phyloP scores from a whole-genome alignment of 2,888 invertebrate genomes.

The Glyphotaelius pellucidus region DNA sequence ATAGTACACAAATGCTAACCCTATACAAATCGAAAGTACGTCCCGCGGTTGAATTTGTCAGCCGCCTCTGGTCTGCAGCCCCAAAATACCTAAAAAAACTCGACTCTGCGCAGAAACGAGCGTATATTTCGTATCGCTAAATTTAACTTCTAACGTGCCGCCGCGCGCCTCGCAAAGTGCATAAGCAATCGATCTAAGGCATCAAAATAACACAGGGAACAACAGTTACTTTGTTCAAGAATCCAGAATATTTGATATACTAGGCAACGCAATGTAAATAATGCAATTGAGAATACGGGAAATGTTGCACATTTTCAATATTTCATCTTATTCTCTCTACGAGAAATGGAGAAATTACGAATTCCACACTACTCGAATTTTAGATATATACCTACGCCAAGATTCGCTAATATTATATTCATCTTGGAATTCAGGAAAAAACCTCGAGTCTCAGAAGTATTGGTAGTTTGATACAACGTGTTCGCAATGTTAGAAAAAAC shows the following conservation, averaged over 20 bases:
- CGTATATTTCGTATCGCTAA: neutral
- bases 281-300: neutral
- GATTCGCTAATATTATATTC: neutral
- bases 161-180: neutral
- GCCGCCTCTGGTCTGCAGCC: too few species aligned
- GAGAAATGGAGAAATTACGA: neutral
- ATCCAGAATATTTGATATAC: neutral
- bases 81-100: too few species aligned
- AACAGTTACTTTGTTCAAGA: neutral
- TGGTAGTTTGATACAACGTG: neutral
- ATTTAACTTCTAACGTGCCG: neutral
- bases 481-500: neutral
- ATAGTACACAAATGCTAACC: too few species aligned
- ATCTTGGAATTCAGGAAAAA: neutral
- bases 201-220: neutral
- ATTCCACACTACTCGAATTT: neutral
- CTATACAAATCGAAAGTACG: too few species aligned
- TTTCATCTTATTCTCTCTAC: neutral
- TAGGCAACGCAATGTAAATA: neutral
- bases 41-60: too few species aligned
- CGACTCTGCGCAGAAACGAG: too few species aligned
- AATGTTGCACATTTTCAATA: neutral
- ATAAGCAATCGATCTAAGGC: neutral
- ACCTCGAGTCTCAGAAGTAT: neutral
- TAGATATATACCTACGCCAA: neutral